Conservation (phyloP, 64 coral and sea anemone species). For the Pocillopora verrucosa region DNA sequence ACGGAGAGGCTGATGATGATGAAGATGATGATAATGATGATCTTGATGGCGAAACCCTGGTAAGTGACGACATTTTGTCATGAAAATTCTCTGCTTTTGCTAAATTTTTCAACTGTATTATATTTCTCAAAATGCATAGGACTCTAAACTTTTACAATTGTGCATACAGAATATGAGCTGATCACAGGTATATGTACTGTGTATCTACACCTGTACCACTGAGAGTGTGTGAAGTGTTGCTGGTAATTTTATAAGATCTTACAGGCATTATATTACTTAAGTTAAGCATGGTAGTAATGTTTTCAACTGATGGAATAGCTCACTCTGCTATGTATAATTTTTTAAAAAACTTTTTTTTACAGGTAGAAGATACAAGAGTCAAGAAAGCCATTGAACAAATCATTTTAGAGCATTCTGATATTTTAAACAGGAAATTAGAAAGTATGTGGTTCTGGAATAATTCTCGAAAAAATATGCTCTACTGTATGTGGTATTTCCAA, state of each 20-base stretch:
- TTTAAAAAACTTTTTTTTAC: background rate
- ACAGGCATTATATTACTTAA: too few species aligned
- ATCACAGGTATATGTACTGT: too few species aligned
- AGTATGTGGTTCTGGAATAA: background rate
- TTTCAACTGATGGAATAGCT: background rate
- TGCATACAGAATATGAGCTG: too few species aligned
- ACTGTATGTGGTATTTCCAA: too few species aligned
- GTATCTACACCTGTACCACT: too few species aligned
- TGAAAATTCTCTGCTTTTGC: background rate
- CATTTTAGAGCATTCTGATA: constrained; percentile 71
- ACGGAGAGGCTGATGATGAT: constrained; percentile 85
- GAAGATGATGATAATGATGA: constrained; percentile 73
- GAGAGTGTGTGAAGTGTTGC: too few species aligned
- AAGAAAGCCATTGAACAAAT: constrained; percentile 64
- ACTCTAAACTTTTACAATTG: too few species aligned
- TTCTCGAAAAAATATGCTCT: too few species aligned
- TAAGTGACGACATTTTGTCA: constrained; percentile 10
- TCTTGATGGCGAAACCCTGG: constrained; percentile 75
- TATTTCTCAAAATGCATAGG: too few species aligned
- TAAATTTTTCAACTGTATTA: too few species aligned
- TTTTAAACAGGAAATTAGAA: constrained; percentile 54
- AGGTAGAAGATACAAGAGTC: constrained; percentile 66
- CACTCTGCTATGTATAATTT: background rate
- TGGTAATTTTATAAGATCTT: too few species aligned
- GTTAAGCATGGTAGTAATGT: background rate